Evolutionary conservation across 2,113 vertebrate genomes (phyloP), one percentile per base, ranked within the genome.

Genomic region (Misgurnus anguillicaudatus): DNA sequence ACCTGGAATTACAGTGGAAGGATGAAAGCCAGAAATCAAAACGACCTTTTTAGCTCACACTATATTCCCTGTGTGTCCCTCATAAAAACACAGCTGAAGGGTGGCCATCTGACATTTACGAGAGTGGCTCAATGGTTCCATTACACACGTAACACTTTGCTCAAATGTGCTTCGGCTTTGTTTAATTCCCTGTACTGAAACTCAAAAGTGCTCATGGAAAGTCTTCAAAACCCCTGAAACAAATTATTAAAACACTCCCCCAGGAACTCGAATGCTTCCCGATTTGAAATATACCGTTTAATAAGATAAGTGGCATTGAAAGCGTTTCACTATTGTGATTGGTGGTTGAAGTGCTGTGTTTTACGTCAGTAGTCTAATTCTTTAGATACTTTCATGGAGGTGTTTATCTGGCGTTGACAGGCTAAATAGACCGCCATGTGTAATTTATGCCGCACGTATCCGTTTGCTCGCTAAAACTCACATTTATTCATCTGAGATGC

Each of bases 61-160:
- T 72, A 74, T 74, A 62, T 62, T 74, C 21, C 57, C 57, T 31
- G 69, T 72, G 69, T 58, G 17, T 61, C 57, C 55, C 41, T 61
- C 71, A 74, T 74, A 74, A 74, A 74, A 74, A 74, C 57, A 74
- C 39, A 74, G 39, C 71, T 47, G 41, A 74, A 74, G 57, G 48
- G 71, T 74, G 55, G 21, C 71, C 57, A 74, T 74, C 57, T 74
- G 71, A 74, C 71, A 74, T 74, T 74, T 74, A 62, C 61, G 39
- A 74, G 71, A 74, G 45, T 74, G 21, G 53, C 55, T 62, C 39
- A 47, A 61, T 16, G 55, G 57, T 74, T 60, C 57, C 31, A 74
- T 61, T 74, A 74, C 14, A 62, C 55, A 42, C 48, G 55, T 39
- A 41, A 9, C 53, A 41, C 48, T 72, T 72, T 58, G 19, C 51